A percentile compares a stretch with the other conserved stretches of the same genome.
Evolutionary conservation across 2,797 vertebrate species (phyloP).

Genomic region (Peromyscus attwateri): DNA sequence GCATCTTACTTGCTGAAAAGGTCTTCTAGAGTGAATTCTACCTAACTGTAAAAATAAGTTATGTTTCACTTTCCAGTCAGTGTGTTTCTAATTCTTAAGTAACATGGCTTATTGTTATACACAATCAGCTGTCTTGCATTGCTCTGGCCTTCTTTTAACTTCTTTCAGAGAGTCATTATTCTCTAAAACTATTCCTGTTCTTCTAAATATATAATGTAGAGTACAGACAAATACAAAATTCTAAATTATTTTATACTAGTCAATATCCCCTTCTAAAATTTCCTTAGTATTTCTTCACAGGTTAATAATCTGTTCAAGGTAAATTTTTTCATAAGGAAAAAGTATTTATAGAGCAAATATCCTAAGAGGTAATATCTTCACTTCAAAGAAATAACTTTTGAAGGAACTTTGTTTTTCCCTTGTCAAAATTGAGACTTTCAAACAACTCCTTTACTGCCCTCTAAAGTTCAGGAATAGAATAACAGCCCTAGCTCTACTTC

Average conservation of each 20-base stretch:
- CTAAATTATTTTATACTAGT: neutral
- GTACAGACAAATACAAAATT: neutral
- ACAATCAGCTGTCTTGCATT: neutral
- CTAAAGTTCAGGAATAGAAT: constrained; percentile 78
- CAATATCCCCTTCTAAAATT: neutral
- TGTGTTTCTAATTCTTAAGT: neutral
- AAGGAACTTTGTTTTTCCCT: constrained; percentile 37
- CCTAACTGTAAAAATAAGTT: neutral
- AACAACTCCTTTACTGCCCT: constrained; percentile 88
- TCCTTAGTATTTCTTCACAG: neutral
- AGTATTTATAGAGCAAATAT: neutral
- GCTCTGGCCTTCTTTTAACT: neutral
- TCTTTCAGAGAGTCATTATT: neutral
- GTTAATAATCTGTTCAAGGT: neutral
- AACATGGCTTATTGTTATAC: neutral
- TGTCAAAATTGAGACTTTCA: constrained; percentile 19
- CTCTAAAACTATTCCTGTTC: neutral
- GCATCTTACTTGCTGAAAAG: neutral
- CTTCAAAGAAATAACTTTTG: constrained; percentile 58
- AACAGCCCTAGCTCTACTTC: constrained; percentile 70
- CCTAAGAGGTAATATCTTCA: neutral
- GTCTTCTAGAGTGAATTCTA: neutral
- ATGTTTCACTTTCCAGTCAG: neutral
- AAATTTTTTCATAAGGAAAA: neutral
- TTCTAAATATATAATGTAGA: neutral